Percentiles rank a stretch among this genome's conserved stretches.
These are phyloP conservation scores for Stenchaetothrips biformis DNA, from an alignment of 2,888 invertebrate genomes.

Conservation along the genomic window DNA sequence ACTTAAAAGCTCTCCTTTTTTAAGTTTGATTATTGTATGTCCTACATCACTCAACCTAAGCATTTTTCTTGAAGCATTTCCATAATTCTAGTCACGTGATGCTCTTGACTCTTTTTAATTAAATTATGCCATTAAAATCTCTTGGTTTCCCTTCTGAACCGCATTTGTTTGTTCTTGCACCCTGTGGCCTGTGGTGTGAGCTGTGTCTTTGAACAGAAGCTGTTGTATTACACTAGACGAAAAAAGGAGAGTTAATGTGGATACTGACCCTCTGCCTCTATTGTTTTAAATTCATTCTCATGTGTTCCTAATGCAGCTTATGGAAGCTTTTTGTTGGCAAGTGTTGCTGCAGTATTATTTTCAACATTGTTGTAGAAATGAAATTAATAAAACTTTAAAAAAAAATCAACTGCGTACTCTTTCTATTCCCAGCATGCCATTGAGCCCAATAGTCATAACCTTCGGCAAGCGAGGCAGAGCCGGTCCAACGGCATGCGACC, in stretches of 20 bases:
- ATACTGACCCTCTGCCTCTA: neutral
- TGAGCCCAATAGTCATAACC: no score
- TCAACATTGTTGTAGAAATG: neutral
- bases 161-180: neutral
- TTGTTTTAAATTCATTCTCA: neutral
- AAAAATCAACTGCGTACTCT: no score
- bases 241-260: neutral
- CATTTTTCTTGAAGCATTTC: neutral
- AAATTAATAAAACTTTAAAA: neutral
- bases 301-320: constrained; percentile 3
- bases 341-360: neutral
- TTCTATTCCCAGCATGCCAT: no score
- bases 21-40: neutral
- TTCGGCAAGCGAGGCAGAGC: no score
- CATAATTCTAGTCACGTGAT: neutral
- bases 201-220: neutral
- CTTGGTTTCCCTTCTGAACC: neutral
- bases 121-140: neutral
- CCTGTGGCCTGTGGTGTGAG: neutral
- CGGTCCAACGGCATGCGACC: no score
- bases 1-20: neutral
- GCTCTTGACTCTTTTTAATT: neutral
- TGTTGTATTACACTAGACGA: no score
- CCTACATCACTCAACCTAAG: neutral
- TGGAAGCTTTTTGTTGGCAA: neutral